These are phyloP conservation scores for Drosophila subquinaria DNA, from an alignment of 2,888 invertebrate species.

Conservation along the genomic window DNA sequence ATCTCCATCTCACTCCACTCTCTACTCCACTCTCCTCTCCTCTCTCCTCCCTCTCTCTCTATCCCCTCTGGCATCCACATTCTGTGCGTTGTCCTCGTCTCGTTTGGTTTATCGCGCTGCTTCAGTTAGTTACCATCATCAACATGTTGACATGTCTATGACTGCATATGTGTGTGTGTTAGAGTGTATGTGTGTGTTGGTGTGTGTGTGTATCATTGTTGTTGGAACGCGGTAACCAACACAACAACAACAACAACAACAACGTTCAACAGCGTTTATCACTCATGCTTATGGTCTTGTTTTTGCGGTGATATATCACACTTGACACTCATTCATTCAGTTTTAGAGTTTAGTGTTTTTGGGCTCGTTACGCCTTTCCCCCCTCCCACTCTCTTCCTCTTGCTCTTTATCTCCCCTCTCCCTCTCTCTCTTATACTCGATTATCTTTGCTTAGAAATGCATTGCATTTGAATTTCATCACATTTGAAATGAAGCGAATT, in stretches of 20 bases:
- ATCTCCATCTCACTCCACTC: constrained; percentile 1
- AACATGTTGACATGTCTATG: constrained; percentile 82
- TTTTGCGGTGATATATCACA: constrained; percentile 84
- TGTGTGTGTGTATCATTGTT: constrained; percentile 18
- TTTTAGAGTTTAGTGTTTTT: constrained; percentile 74
- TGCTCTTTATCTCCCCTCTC: background rate
- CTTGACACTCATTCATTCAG: constrained; percentile 83
- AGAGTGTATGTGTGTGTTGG: constrained; percentile 29
- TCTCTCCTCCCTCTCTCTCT: constrained; percentile 5
- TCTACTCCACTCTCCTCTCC: constrained; percentile 1
- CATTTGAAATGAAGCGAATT: constrained; percentile 43
- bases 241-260: constrained; percentile 21
- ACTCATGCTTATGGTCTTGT: constrained; percentile 82
- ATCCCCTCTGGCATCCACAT: constrained; percentile 6
- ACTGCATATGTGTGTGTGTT: constrained; percentile 55
- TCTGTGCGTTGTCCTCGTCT: constrained; percentile 23
- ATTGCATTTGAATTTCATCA: constrained; percentile 80
- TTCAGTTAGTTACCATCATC: constrained; percentile 80
- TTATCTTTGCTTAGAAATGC: constrained; percentile 44
- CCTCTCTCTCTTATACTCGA: background rate
- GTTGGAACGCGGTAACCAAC: constrained; percentile 63
- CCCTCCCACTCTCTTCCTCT: background rate
- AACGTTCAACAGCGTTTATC: constrained; percentile 80
- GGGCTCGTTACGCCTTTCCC: constrained; percentile 60
- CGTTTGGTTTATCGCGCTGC: constrained; percentile 69